phyloP scores from a whole-genome alignment of 2,797 vertebrate species.

The Pipistrellus kuhlii region DNA sequence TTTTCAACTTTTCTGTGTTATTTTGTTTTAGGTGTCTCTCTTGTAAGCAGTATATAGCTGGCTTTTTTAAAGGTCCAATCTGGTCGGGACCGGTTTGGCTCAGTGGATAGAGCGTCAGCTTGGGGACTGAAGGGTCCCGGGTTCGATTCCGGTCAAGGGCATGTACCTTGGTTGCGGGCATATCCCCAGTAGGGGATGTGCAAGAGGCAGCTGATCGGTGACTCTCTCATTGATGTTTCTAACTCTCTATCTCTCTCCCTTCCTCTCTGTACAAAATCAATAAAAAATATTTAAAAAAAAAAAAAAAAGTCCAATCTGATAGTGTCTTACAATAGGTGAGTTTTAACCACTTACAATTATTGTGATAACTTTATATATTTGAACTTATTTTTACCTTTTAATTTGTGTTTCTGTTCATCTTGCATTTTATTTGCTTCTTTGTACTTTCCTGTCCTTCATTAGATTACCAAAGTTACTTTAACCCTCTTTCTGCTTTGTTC shows the following conservation, averaged over 20 bases:
- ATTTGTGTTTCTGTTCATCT: conserved; percentile 54
- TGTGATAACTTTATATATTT: conserved; percentile 44
- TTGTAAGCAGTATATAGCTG: conserved; percentile 63
- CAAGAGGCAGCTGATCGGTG: too few species aligned
- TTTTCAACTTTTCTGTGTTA: conserved; percentile 60
- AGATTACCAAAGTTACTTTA: conserved; percentile 31
- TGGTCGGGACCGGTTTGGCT: too few species aligned
- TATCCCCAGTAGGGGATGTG: too few species aligned
- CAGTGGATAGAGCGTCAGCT: too few species aligned
- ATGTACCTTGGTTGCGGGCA: too few species aligned
- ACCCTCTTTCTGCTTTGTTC: background rate
- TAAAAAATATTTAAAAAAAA: too few species aligned
- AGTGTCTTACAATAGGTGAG: conserved; percentile 67
- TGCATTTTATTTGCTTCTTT: conserved; percentile 57
- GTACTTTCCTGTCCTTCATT: conserved; percentile 3
- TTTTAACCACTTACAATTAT: conserved; percentile 76
- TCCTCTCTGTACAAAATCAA: too few species aligned
- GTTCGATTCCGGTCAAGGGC: too few species aligned
- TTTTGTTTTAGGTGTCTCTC: conserved; percentile 63
- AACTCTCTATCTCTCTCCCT: too few species aligned
- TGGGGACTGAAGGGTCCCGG: too few species aligned
- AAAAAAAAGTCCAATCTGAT: conserved; percentile 33
- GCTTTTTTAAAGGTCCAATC: conserved; percentile 57
- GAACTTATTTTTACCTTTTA: conserved; percentile 35
- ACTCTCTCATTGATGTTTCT: too few species aligned